Evolutionary conservation across 2,888 invertebrate genomes (phyloP), one percentile per base, ranked within the genome.

Genomic region (Mythimna impura): DNA sequence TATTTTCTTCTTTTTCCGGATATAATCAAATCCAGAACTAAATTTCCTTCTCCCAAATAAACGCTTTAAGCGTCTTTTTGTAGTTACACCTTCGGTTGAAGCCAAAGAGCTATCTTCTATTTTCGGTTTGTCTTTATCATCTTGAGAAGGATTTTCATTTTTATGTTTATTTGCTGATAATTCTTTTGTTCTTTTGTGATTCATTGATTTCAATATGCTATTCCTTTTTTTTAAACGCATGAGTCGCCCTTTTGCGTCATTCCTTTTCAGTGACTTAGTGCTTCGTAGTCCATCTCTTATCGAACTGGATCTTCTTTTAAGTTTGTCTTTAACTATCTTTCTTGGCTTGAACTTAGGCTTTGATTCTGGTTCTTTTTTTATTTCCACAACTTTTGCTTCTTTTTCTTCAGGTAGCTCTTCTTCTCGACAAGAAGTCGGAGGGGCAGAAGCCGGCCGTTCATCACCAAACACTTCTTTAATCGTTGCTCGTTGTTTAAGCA

Each of bases 1-100:
- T 61, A 97, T 97, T 89, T 98, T 98, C 92, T 99, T 99, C 95
- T 98, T 98, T 89, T 99, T 99, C 52, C 98, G 96, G 78, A 99
- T 98, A 84, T 99, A 99, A 95, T 99, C 99, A 92, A 99, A 99
- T 10, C 98, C 98, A 20, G 98, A 98, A 87, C 98, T 98, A 89
- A 98, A 97, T 94, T 98, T 98, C 83, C 98, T 95, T 86, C 98
- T 94, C n/a, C 97, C 97, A 84, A 97, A 97, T 55, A 97, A 95
- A 72, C 97, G 96, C 87, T 97, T 97, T 25, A 97, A 95, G 52
- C 97, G 96, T 90, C 93, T 92, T 88, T 97, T 97, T 73, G 96
- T 96, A 76, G 86, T 92, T 17, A 78, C 79, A 68, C 91, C 90
- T 77, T 95, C 96, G 12, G 91, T 84, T 47, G 93, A 88, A 30